Evolutionary conservation across 2,113 vertebrate genomes (phyloP), one percentile per base, ranked within the genome.

Genomic region (Crocuta crocuta): DNA sequence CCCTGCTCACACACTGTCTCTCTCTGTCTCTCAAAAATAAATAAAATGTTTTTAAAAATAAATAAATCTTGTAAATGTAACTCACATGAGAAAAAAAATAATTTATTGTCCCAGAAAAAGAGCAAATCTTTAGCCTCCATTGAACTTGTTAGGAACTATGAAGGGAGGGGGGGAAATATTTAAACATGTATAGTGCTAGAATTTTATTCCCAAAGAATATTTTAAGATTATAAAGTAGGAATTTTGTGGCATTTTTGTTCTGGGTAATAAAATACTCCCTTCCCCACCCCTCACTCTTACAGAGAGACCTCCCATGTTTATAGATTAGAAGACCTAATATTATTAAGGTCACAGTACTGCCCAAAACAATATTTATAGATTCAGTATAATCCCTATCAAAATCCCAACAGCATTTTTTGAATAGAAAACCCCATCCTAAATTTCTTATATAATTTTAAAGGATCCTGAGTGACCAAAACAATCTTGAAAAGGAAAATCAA

Each of bases 31-130:
- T 58, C 55, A 58, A 58, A 58, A 58, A 58, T 58, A 58, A 58
- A 21, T 21, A 58, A 58, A 55, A 55, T 55, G 55, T 58, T 84
- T 50, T 50, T 50, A 3, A 12, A n/a, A 55, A 63, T 39, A 39
- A 39, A 39, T 39, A 39, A 39, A 3, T 63, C 35, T 87, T 50
- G 12, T 74, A 94, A 73, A 71, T 31, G 15, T 93, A 83, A n/a
- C 55, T 95, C 43, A 70, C 70, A 65, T 76, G 11, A 35, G 58
- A 43, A 88, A 63, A 74, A 63, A 73, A 80, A 89, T 89, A 17
- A 86, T 94, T 86, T 86, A n/a, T 96, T 82, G 16, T 92, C 35
- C 43, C 83, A 79, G 73, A 76, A 95, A 92, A 89, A 68, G 10
- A 96, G 19, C 28, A 76, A 50, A 65, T 83, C 68, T 91, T 83